A percentile compares a stretch with the other conserved stretches of the same genome.
Conservation (phyloP, 2,113 vertebrate species). For the Coracopsis vasa region DNA sequence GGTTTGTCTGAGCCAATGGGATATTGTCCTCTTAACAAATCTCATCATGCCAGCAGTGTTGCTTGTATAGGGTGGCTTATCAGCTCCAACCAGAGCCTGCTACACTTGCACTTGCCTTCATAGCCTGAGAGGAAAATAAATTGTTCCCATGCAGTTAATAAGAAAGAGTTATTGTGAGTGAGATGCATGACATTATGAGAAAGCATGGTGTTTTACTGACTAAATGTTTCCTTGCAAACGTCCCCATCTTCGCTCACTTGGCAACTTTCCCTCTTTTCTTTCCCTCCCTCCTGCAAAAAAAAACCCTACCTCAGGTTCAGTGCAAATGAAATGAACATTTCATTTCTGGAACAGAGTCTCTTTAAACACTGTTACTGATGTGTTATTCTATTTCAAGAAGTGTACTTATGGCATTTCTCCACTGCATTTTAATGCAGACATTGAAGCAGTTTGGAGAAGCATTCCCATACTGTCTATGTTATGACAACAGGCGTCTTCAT, state of each 20-base stretch:
- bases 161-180: slow-evolving; percentile 90
- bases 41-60: slow-evolving; percentile 84
- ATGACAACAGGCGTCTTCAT: slow-evolving; percentile 12
- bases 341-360: slow-evolving; percentile 41
- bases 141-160: slow-evolving; percentile 94
- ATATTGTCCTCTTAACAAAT: slow-evolving; percentile 93
- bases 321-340: slow-evolving; percentile 67
- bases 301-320: neutral
- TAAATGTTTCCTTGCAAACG: slow-evolving; percentile 65
- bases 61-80: slow-evolving; percentile 85
- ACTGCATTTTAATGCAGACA: slow-evolving; percentile 27
- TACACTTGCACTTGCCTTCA: slow-evolving; percentile 81
- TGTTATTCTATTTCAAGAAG: slow-evolving; percentile 47
- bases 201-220: slow-evolving; percentile 70
- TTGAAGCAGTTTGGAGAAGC: neutral
- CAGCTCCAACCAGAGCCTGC: slow-evolving; percentile 88
- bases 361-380: slow-evolving; percentile 34
- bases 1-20: slow-evolving; percentile 79
- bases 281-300: neutral
- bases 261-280: neutral
- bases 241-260: neutral
- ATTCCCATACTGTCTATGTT: neutral
- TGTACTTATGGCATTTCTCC: slow-evolving; percentile 26
- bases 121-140: slow-evolving; percentile 97
- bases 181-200: slow-evolving; percentile 85